phyloP scores from a whole-genome alignment of 37 sponge, comb jelly and placozoan genomes.

The Lycopodina hypogea region DNA sequence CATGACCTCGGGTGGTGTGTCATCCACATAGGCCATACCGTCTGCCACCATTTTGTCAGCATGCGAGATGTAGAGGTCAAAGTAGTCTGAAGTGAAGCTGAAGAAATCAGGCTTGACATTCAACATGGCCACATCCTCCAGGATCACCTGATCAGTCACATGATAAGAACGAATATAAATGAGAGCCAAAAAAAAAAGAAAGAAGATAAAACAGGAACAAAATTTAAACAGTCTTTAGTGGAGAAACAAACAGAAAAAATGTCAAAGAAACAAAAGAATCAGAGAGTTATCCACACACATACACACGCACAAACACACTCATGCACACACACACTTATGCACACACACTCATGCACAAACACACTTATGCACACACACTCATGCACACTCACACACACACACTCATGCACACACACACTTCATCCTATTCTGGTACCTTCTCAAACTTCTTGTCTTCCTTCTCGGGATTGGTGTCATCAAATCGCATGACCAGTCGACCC shows the following conservation, averaged over 20 bases:
- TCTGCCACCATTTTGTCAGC: slow-evolving; percentile 65
- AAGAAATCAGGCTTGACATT: slow-evolving; percentile 85
- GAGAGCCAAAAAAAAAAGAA: background rate
- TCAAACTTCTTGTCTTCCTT: slow-evolving; percentile 96
- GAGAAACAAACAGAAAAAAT: background rate
- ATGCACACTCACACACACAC: background rate
- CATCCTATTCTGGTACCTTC: slow-evolving; percentile 47
- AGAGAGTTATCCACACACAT: background rate
- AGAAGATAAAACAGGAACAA: background rate
- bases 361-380: background rate
- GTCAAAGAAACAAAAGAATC: background rate
- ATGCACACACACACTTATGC: no score
- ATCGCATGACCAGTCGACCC: slow-evolving; percentile 91
- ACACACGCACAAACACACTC: no score
- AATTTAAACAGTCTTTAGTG: background rate
- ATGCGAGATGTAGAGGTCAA: slow-evolving; percentile 63
- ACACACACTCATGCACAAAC: no score
- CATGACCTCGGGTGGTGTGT: slow-evolving; percentile 88
- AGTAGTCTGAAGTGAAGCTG: slow-evolving; percentile 89
- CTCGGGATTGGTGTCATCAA: slow-evolving; percentile 99
- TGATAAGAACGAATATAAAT: background rate
- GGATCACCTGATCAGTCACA: slow-evolving; percentile 68
- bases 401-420: background rate
- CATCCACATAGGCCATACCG: slow-evolving; percentile 85
- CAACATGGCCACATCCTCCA: slow-evolving; percentile 89